phyloP scores from a whole-genome alignment of 2,888 invertebrate genomes.

The Tetragonula carbonaria region DNA sequence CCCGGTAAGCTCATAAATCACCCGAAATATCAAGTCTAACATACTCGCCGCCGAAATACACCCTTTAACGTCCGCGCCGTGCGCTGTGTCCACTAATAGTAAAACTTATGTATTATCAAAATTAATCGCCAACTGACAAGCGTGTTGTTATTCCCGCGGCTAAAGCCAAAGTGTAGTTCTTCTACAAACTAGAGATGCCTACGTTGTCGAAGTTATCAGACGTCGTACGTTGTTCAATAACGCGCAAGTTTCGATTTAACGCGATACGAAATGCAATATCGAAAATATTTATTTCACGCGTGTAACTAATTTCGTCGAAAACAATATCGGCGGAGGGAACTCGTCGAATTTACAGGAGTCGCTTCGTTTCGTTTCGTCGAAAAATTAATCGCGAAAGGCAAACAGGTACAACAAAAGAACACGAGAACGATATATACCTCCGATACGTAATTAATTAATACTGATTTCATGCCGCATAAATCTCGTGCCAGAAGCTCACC shows the following conservation, averaged over 20 bases:
- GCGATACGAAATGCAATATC: not conserved
- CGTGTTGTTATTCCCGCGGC: too few relatives aligned
- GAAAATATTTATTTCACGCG: not conserved
- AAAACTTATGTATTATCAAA: not conserved
- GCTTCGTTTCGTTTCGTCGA: too few relatives aligned
- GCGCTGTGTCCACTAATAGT: not conserved
- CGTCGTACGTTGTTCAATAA: too few relatives aligned
- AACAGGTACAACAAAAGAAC: not conserved
- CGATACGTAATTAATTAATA: slow-evolving; percentile 13
- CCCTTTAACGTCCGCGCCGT: not conserved
- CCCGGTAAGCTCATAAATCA: slow-evolving; percentile 6
- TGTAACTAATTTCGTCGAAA: not conserved
- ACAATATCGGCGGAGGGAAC: not conserved
- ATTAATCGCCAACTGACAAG: not conserved
- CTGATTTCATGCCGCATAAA: not conserved
- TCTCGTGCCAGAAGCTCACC: too few relatives aligned
- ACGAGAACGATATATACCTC: not conserved
- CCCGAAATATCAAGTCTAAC: not conserved
- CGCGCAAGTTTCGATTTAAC: too few relatives aligned
- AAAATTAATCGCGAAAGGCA: not conserved
- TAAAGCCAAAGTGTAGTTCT: too few relatives aligned
- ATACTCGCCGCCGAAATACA: not conserved
- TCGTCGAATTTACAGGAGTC: too few relatives aligned
- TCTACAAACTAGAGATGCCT: too few relatives aligned
- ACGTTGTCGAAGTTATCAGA: too few relatives aligned